A percentile compares a stretch with the other conserved stretches of the same genome.
phyloP scores from a whole-genome alignment of 1,140 invertebrate genomes.

The Andricus grossulariae region DNA sequence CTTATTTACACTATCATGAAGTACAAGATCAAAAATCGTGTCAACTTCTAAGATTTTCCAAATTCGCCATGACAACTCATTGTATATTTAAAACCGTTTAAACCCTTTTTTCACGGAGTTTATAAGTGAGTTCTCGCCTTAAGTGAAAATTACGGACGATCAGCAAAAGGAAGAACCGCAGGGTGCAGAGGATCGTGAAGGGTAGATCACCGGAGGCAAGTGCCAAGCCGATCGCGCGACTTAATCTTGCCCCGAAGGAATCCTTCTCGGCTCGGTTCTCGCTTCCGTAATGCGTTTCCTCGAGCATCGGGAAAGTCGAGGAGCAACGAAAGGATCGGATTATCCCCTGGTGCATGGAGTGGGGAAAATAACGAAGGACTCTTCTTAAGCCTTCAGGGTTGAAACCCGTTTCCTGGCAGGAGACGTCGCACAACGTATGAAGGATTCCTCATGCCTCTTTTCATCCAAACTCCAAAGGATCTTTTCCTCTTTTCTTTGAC shows the following conservation, averaged over 20 bases:
- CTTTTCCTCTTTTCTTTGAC: not conserved
- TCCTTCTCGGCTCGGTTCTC: not conserved
- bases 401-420: not conserved
- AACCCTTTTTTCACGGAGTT: not conserved
- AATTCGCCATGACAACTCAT: too few relatives aligned
- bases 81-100: not conserved
- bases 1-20: too few relatives aligned
- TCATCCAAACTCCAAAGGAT: not conserved
- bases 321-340: conserved; percentile 35
- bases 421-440: not conserved
- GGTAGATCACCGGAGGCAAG: conserved; percentile 20
- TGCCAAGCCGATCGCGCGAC: conserved; percentile 27
- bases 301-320: not conserved
- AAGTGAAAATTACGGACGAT: conserved; percentile 30
- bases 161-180: conserved; percentile 25
- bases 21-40: too few relatives aligned
- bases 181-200: conserved; percentile 1
- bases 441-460: not conserved
- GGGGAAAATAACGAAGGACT: conserved; percentile 33
- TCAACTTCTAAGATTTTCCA: too few relatives aligned
- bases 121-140: not conserved
- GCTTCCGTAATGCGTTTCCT: conserved; percentile 28
- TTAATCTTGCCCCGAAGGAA: conserved; percentile 26
- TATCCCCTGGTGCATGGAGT: conserved; percentile 29
- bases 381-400: conserved; percentile 24